These are phyloP conservation scores for Pseudobourletiella spinata DNA, from an alignment of 1,140 invertebrate species.

Conservation along the genomic window DNA sequence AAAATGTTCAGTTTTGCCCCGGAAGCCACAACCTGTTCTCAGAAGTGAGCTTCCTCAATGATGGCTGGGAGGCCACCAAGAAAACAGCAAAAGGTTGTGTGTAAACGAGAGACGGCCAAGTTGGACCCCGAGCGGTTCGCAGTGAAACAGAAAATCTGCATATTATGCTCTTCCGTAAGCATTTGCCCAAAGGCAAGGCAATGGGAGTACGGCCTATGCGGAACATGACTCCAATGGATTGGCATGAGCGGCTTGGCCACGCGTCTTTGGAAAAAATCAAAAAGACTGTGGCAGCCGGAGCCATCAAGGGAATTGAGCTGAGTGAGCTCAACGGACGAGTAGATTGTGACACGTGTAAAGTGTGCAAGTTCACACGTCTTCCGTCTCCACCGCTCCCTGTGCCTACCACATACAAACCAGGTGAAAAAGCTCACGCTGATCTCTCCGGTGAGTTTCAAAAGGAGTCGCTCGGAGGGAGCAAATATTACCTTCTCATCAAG, in stretches of 20 bases:
- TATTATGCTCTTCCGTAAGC: too few species aligned
- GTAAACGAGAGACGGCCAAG: too few species aligned
- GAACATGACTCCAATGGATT: too few species aligned
- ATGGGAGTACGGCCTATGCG: too few species aligned
- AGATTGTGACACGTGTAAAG: background rate
- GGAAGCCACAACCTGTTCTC: too few species aligned
- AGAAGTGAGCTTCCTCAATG: too few species aligned
- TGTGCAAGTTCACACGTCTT: background rate
- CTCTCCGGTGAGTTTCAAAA: background rate
- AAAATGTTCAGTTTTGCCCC: too few species aligned
- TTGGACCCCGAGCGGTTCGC: too few species aligned
- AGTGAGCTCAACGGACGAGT: background rate
- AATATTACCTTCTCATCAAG: conserved; percentile 1
- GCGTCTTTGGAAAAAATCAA: background rate
- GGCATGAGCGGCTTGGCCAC: background rate
- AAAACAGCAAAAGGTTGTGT: too few species aligned
- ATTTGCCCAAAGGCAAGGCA: too few species aligned
- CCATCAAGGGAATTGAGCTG: background rate
- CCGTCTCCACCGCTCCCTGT: background rate
- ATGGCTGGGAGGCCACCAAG: too few species aligned
- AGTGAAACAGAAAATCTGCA: too few species aligned
- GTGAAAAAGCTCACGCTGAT: background rate
- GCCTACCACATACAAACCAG: background rate
- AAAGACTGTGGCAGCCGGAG: background rate
- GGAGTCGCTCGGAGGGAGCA: background rate